Evolutionary conservation across 2,888 invertebrate genomes (phyloP).

Genomic region (Ryuthela nishihirai): DNA sequence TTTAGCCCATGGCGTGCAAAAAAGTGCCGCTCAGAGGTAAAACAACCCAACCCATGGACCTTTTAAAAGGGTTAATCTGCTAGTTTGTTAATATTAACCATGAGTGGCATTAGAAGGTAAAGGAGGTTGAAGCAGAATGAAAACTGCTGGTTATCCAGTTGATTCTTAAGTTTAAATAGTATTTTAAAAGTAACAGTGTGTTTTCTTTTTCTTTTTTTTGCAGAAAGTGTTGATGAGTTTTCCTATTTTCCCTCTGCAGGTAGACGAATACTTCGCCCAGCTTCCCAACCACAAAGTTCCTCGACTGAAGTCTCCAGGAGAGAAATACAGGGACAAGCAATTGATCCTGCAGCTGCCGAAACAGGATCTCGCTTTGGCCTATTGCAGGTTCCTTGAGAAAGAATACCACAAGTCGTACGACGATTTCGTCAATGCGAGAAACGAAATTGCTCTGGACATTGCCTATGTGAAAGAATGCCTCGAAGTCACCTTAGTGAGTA

Average conservation of each 20-base stretch:
- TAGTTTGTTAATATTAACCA: no score
- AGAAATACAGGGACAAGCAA: conserved; percentile 73
- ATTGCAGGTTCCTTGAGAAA: conserved; percentile 79
- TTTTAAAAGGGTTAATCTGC: no score
- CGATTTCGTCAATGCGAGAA: conserved; percentile 89
- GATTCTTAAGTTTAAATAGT: no score
- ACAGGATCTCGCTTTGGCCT: conserved; percentile 85
- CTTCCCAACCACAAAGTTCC: conserved; percentile 79
- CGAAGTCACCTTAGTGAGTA: conserved; percentile 29
- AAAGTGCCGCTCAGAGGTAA: no score
- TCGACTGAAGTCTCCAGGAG: conserved; percentile 69
- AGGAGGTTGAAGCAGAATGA: no score
- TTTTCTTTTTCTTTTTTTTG: no score
- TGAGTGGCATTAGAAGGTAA: no score
- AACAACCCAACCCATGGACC: no score
- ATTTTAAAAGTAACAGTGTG: no score
- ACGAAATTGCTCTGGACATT: conserved; percentile 93
- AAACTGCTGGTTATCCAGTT: no score
- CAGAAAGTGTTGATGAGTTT: background rate
- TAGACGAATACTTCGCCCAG: conserved; percentile 87
- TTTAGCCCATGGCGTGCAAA: no score
- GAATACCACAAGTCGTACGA: conserved; percentile 77
- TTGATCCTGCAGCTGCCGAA: conserved; percentile 86
- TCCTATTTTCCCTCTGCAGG: conserved; percentile 60
- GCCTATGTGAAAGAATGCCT: conserved; percentile 59